Percentiles rank a stretch among this genome's conserved stretches.
Conservation (phyloP, 2,888 invertebrate species). For the Scrobipalpa atriplicella region DNA sequence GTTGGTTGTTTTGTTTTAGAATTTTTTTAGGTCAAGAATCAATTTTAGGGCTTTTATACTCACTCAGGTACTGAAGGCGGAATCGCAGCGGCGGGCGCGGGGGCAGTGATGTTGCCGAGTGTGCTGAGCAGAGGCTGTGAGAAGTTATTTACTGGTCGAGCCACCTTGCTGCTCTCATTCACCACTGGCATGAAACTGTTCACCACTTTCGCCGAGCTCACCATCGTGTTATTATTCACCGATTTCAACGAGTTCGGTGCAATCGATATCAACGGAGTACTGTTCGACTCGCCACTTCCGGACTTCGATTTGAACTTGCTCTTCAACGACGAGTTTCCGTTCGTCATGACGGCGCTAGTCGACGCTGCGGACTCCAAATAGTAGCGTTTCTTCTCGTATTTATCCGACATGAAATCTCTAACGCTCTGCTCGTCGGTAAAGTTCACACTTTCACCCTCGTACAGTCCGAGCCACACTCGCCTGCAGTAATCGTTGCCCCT, state of each 20-base stretch:
- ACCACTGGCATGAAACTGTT: conserved; percentile 54
- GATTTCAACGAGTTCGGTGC: conserved; percentile 59
- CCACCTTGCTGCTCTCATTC: conserved; percentile 62
- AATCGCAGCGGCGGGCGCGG: conserved; percentile 31
- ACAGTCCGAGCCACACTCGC: conserved; percentile 95
- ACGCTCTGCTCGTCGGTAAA: conserved; percentile 94
- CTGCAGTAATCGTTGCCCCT: conserved; percentile 97
- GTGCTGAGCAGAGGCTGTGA: conserved; percentile 55
- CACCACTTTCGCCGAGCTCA: conserved; percentile 60
- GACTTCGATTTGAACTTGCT: conserved; percentile 64
- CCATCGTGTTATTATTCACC: conserved; percentile 56
- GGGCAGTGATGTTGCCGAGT: conserved; percentile 38
- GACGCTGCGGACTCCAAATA: conserved; percentile 64
- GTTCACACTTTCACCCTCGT: conserved; percentile 88
- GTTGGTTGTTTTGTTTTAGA: too few species aligned
- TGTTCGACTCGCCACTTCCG: conserved; percentile 51
- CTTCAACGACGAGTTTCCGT: conserved; percentile 60
- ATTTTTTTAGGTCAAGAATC: too few species aligned
- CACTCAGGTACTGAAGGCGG: conserved; percentile 42
- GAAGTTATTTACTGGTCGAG: conserved; percentile 63
- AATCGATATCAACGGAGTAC: conserved; percentile 70
- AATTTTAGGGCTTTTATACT: too few species aligned
- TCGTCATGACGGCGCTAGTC: conserved; percentile 52
- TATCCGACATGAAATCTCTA: conserved; percentile 96
- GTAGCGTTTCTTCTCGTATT: conserved; percentile 96